Evolutionary conservation across 2,888 invertebrate species (phyloP).

Genomic region (Trissolcus japonicus): DNA sequence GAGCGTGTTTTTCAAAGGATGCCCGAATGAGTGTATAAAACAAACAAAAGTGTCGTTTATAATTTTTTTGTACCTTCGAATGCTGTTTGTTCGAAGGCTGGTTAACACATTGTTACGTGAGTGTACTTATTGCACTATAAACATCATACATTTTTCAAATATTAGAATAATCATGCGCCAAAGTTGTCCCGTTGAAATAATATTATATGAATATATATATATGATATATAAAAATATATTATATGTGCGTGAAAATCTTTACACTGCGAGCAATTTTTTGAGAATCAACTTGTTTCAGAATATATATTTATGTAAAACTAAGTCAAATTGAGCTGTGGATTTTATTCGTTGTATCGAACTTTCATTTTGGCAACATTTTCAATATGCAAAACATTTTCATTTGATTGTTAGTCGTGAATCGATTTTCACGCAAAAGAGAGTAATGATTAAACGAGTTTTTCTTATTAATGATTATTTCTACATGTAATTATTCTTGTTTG

Average conservation of each 20-base stretch:
- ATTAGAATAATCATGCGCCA: conserved; percentile 60
- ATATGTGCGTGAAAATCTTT: conserved; percentile 40
- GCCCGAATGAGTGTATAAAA: conserved; percentile 45
- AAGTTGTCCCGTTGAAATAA: conserved; percentile 71
- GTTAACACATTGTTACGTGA: conserved; percentile 47
- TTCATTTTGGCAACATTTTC: too few species aligned
- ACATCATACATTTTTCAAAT: conserved; percentile 57
- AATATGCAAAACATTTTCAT: conserved; percentile 27
- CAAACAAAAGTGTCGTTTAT: conserved; percentile 21
- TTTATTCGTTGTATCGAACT: conserved; percentile 36
- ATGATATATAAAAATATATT: conserved; percentile 58
- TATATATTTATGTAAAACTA: conserved; percentile 47
- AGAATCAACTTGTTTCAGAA: conserved; percentile 28
- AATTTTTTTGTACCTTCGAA: conserved; percentile 36
- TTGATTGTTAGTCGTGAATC: conserved; percentile 22
- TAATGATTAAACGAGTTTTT: conserved; percentile 38
- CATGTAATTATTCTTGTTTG: neutral
- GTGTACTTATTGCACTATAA: conserved; percentile 56
- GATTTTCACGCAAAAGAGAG: conserved; percentile 26
- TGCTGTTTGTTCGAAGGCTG: conserved; percentile 31
- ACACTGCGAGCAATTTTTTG: conserved; percentile 24
- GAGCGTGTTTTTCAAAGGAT: conserved; percentile 51
- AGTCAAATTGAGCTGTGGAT: conserved; percentile 38
- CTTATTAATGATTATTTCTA: conserved; percentile 19
- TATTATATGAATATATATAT: conserved; percentile 66